Evolutionary conservation across 64 coral and sea anemone genomes (phyloP).

Genomic region (Montipora efflorescens): DNA sequence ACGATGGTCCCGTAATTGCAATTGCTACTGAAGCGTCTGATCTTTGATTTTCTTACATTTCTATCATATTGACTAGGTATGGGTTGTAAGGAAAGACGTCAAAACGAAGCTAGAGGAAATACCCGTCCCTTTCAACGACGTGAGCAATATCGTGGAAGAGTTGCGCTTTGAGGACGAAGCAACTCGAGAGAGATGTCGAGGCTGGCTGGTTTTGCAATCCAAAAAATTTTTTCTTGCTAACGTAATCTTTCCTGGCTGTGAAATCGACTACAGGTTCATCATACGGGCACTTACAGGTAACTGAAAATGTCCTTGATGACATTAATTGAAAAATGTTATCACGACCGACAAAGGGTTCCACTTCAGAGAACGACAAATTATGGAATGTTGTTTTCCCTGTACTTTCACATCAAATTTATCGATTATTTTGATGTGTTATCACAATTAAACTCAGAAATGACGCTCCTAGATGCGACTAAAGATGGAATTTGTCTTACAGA

Average conservation of each 20-base stretch:
- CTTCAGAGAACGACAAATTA: too few relatives aligned
- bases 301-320: too few relatives aligned
- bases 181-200: slow-evolving; percentile 21
- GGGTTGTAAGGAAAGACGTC: slow-evolving; percentile 2
- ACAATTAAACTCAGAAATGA: too few relatives aligned
- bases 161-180: slow-evolving; percentile 24
- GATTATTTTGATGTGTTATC: too few relatives aligned
- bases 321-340: too few relatives aligned
- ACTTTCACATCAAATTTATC: too few relatives aligned
- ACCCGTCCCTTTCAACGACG: slow-evolving; percentile 24
- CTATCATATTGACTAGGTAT: not conserved
- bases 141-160: slow-evolving; percentile 33
- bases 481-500: not conserved
- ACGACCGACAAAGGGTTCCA: too few relatives aligned
- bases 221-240: slow-evolving; percentile 13
- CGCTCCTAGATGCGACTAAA: not conserved
- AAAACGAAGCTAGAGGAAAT: slow-evolving; percentile 28
- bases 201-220: slow-evolving; percentile 38
- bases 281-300: slow-evolving; percentile 6
- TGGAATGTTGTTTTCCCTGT: too few relatives aligned
- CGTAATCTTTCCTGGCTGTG: slow-evolving; percentile 30
- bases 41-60: not conserved
- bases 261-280: slow-evolving; percentile 22
- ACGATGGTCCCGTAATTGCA: too few relatives aligned
- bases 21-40: too few relatives aligned